A percentile compares a stretch with the other conserved stretches of the same genome.
phyloP scores from a whole-genome alignment of 2,113 vertebrate species.

The Thunnus maccoyii region DNA sequence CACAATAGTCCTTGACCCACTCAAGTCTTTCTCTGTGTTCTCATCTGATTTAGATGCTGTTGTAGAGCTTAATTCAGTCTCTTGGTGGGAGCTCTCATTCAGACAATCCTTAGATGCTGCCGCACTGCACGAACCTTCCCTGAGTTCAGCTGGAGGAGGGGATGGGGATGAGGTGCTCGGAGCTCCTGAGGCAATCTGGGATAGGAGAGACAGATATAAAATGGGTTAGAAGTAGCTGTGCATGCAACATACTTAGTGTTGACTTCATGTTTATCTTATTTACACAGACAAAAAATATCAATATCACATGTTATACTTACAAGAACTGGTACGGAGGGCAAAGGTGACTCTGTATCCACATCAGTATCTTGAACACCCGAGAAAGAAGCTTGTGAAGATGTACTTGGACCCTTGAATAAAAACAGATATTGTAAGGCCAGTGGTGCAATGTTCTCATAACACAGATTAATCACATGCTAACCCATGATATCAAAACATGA shows the following conservation, averaged over 20 bases:
- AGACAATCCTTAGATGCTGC: neutral
- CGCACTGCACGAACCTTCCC: neutral
- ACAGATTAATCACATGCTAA: no score
- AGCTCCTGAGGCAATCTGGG: conserved; percentile 1
- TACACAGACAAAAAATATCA: no score
- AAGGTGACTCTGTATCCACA: neutral
- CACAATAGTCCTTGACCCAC: conserved; percentile 29
- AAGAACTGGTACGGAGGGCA: neutral
- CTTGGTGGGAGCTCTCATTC: neutral
- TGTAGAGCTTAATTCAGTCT: neutral
- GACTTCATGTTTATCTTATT: no score
- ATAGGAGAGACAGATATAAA: neutral
- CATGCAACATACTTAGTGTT: neutral
- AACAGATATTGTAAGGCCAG: neutral
- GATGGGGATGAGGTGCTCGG: neutral
- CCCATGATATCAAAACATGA: no score
- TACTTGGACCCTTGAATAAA: neutral
- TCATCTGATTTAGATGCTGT: neutral
- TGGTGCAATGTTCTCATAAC: no score
- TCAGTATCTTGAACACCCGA: neutral
- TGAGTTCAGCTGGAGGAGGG: neutral
- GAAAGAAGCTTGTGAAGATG: neutral
- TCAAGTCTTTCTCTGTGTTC: conserved; percentile 11
- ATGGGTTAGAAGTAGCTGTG: neutral
- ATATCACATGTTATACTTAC: neutral